These are phyloP conservation scores for Eulemur albifrons DNA, from an alignment of 2,797 vertebrate species.

Conservation along the genomic window DNA sequence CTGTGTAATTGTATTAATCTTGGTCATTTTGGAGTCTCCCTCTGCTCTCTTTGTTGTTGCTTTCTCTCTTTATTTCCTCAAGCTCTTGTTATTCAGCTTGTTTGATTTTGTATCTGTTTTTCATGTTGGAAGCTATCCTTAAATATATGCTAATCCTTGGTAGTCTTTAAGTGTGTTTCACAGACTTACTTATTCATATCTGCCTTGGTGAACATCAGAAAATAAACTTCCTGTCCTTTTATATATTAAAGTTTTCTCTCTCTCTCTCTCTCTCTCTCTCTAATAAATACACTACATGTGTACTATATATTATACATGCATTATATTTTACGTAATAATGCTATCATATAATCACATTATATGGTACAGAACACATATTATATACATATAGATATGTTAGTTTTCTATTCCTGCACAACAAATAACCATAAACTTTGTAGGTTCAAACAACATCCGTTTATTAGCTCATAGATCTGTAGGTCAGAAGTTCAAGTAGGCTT, in stretches of 20 bases:
- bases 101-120: not conserved
- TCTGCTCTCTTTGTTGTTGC: not conserved
- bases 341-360: not conserved
- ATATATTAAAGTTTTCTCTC: not conserved
- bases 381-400: not conserved
- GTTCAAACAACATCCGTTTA: not conserved
- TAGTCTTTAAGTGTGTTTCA: not conserved
- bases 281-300: not conserved
- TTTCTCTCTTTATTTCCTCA: not conserved
- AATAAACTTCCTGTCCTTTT: not conserved
- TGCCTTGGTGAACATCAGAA: not conserved
- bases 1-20: not conserved
- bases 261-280: too few species aligned
- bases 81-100: not conserved
- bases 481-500: not conserved
- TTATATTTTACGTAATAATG: not conserved
- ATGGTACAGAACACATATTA: not conserved
- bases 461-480: not conserved
- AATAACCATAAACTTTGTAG: not conserved
- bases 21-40: not conserved
- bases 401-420: not conserved
- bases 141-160: not conserved
- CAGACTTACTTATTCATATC: not conserved
- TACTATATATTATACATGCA: not conserved
- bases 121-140: not conserved